phyloP scores from a whole-genome alignment of 2,113 vertebrate genomes.

The Odontesthes bonariensis region DNA sequence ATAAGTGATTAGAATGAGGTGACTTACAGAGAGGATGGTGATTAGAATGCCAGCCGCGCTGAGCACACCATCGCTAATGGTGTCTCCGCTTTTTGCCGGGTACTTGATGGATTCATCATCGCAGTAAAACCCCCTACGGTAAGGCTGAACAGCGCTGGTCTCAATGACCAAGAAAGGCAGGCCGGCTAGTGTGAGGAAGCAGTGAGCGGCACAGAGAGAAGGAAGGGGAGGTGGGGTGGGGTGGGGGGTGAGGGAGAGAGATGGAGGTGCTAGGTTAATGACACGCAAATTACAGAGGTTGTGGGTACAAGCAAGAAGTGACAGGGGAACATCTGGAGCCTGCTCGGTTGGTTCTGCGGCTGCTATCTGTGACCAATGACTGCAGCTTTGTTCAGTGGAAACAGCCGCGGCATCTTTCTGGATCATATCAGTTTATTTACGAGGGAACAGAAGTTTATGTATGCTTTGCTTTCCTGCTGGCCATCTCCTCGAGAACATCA shows the following conservation, averaged over 20 bases:
- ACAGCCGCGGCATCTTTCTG: neutral
- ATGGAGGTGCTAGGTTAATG: constrained; percentile 70
- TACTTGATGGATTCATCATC: constrained; percentile 94
- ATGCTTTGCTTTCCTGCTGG: neutral
- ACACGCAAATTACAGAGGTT: constrained; percentile 56
- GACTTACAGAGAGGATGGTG: constrained; percentile 92
- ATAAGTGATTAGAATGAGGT: constrained; percentile 70
- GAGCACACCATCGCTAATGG: constrained; percentile 94
- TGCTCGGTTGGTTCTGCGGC: constrained; percentile 57
- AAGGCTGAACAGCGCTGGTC: constrained; percentile 90
- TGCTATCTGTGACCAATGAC: constrained; percentile 9
- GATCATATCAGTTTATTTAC: neutral
- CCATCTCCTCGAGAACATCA: constrained; percentile 4
- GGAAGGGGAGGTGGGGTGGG: constrained; percentile 23
- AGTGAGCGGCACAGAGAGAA: constrained; percentile 39
- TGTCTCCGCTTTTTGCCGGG: constrained; percentile 91
- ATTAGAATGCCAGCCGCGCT: constrained; percentile 94
- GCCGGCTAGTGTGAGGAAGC: constrained; percentile 84
- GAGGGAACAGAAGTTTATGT: neutral
- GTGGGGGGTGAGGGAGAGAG: constrained; percentile 48
- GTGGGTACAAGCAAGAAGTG: constrained; percentile 55
- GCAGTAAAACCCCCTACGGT: constrained; percentile 95
- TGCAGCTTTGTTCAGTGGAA: constrained; percentile 19
- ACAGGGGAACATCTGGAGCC: constrained; percentile 53
- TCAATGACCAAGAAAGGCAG: constrained; percentile 97